phyloP scores from a whole-genome alignment of 2,113 vertebrate species.

The Machaerirhynchus nigripectus region DNA sequence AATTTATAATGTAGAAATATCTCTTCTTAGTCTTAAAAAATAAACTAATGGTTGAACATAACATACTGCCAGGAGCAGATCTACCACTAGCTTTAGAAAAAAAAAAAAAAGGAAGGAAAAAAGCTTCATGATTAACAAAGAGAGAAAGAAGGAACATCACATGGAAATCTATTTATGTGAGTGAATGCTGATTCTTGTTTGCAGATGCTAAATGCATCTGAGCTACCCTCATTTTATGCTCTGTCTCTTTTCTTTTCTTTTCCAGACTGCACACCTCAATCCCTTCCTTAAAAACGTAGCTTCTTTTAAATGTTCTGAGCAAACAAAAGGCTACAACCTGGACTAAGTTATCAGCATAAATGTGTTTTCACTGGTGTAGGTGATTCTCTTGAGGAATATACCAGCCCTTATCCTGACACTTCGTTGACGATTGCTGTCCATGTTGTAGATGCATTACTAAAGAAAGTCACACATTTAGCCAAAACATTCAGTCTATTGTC shows the following conservation, averaged over 20 bases:
- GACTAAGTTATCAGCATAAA: not conserved
- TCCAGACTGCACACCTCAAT: slow-evolving; percentile 18
- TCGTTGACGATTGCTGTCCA: not conserved
- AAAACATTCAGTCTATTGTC: not conserved
- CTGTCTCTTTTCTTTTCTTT: slow-evolving; percentile 38
- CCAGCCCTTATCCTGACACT: not conserved
- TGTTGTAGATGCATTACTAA: not conserved
- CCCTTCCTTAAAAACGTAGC: not conserved
- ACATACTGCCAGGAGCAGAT: slow-evolving; percentile 70
- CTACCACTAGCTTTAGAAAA: slow-evolving; percentile 45
- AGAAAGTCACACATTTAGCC: not conserved
- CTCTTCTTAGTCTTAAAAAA: slow-evolving; percentile 82
- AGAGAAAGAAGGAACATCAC: slow-evolving; percentile 20
- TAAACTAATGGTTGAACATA: slow-evolving; percentile 80
- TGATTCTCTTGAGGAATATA: not conserved
- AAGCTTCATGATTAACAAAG: slow-evolving; percentile 65
- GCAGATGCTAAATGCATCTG: slow-evolving; percentile 12
- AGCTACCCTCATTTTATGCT: slow-evolving; percentile 11
- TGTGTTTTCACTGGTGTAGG: not conserved
- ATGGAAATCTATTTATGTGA: slow-evolving; percentile 35
- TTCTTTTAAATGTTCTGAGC: not conserved
- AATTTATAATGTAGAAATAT: slow-evolving; percentile 81
- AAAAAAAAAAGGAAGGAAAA: not conserved
- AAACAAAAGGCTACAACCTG: not conserved
- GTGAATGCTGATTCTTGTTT: slow-evolving; percentile 34